phyloP scores from a whole-genome alignment of 2,888 invertebrate species.

The Drosophila paranaensis region DNA sequence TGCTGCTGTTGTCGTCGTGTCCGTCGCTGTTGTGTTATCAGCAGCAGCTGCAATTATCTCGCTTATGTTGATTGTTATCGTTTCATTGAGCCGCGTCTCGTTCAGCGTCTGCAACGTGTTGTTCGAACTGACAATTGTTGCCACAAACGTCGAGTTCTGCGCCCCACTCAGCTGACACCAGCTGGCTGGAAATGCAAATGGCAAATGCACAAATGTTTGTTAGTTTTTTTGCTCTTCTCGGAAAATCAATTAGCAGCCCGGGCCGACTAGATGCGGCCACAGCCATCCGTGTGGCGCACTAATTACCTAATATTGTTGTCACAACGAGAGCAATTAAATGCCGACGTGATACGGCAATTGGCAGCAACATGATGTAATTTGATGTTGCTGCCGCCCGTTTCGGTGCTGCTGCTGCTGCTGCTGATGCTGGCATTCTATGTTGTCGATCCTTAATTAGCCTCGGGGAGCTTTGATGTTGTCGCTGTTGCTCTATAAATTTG shows the following conservation, averaged over 20 bases:
- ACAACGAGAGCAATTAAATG: slow-evolving; percentile 75
- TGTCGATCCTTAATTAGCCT: slow-evolving; percentile 48
- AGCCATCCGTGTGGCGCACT: slow-evolving; percentile 49
- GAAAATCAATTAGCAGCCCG: slow-evolving; percentile 42
- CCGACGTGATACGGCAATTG: slow-evolving; percentile 60
- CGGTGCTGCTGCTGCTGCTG: slow-evolving; percentile 28
- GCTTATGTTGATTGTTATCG: slow-evolving; percentile 63
- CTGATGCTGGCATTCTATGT: slow-evolving; percentile 24
- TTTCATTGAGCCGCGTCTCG: slow-evolving; percentile 60
- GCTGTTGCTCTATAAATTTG: slow-evolving; percentile 62
- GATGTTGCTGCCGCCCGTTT: slow-evolving; percentile 14
- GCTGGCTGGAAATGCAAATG: slow-evolving; percentile 10
- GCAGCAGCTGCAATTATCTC: slow-evolving; percentile 63
- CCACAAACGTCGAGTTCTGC: slow-evolving; percentile 61
- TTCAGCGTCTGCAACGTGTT: slow-evolving; percentile 51
- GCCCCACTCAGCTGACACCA: slow-evolving; percentile 30
- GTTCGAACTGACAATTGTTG: slow-evolving; percentile 64
- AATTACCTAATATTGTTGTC: slow-evolving; percentile 79
- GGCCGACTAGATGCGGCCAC: background rate
- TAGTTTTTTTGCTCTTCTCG: background rate
- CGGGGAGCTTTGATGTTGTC: slow-evolving; percentile 12
- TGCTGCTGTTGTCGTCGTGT: background rate
- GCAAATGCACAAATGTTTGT: slow-evolving; percentile 19
- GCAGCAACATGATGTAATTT: slow-evolving; percentile 32
- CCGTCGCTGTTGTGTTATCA: slow-evolving; percentile 9